Evolutionary conservation across 1,140 invertebrate genomes (phyloP).

Genomic region (Hypsibius dujardini): DNA sequence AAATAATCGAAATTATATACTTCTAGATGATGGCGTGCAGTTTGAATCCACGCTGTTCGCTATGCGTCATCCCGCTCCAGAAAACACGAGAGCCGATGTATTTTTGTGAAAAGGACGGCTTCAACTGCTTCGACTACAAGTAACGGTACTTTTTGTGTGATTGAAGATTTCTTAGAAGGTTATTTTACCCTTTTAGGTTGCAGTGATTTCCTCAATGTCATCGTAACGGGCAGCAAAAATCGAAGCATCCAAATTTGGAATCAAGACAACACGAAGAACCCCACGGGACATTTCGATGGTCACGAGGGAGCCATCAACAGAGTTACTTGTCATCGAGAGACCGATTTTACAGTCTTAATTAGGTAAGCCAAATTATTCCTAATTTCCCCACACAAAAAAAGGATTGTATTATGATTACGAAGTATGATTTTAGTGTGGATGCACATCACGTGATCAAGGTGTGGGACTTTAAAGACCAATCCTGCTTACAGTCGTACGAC

Average conservation of each 20-base stretch:
- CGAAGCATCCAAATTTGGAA: slow-evolving; percentile 3
- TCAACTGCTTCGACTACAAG: slow-evolving; percentile 16
- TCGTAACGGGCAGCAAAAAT: slow-evolving; percentile 5
- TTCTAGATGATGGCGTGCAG: background rate
- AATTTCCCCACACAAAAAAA: too few species aligned
- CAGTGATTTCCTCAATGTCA: slow-evolving; percentile 14
- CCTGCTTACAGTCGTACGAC: slow-evolving; percentile 2
- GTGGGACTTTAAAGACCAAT: slow-evolving; percentile 15
- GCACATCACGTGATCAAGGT: background rate
- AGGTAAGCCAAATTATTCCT: too few species aligned
- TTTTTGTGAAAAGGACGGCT: background rate
- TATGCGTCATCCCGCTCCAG: background rate
- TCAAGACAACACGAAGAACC: background rate
- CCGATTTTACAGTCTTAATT: background rate
- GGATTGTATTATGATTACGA: too few species aligned
- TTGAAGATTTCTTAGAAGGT: background rate
- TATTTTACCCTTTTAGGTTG: background rate
- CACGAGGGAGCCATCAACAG: slow-evolving; percentile 3
- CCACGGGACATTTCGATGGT: slow-evolving; percentile 1
- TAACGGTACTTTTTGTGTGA: background rate
- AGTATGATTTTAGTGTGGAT: too few species aligned
- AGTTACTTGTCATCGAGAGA: background rate
- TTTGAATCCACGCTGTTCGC: background rate
- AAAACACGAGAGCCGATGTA: background rate
- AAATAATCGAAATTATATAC: background rate